A percentile compares a stretch with the other conserved stretches of the same genome.
Evolutionary conservation across 2,888 invertebrate species (phyloP).

Genomic region (Gibbula magus): DNA sequence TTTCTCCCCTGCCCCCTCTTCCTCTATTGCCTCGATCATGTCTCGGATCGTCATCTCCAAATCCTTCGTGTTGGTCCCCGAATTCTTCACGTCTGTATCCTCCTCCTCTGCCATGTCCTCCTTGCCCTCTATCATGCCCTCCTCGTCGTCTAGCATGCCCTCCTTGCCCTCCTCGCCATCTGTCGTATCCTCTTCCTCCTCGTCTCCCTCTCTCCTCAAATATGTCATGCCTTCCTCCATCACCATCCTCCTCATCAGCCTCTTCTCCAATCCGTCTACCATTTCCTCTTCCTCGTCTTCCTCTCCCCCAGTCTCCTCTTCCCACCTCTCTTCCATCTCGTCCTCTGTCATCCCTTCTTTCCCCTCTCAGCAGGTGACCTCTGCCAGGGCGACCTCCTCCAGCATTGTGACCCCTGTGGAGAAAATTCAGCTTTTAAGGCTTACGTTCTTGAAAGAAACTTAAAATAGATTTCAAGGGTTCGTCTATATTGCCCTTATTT

Average conservation of each 20-base stretch:
- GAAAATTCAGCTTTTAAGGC: too few species aligned
- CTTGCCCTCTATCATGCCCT: constrained; percentile 30
- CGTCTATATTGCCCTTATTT: too few species aligned
- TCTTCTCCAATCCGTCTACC: not conserved
- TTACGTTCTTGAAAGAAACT: too few species aligned
- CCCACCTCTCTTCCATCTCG: not conserved
- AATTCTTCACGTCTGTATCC: constrained; percentile 17
- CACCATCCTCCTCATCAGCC: not conserved
- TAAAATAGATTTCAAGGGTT: too few species aligned
- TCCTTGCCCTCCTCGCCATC: not conserved
- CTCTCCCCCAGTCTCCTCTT: not conserved
- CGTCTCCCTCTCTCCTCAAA: not conserved
- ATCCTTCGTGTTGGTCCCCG: not conserved
- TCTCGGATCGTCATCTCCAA: constrained; percentile 23
- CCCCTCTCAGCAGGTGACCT: not conserved
- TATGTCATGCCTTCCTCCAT: not conserved
- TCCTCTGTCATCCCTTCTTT: not conserved
- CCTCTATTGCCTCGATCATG: constrained; percentile 16
- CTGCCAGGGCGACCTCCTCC: too few species aligned
- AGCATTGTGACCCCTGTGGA: too few species aligned
- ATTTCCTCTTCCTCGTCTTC: not conserved
- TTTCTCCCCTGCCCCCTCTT: constrained; percentile 19
- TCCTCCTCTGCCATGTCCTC: constrained; percentile 27
- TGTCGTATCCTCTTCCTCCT: not conserved
- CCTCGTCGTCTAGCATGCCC: constrained; percentile 13